phyloP scores from a whole-genome alignment of 2,797 vertebrate species.

The Monodelphis domestica region DNA sequence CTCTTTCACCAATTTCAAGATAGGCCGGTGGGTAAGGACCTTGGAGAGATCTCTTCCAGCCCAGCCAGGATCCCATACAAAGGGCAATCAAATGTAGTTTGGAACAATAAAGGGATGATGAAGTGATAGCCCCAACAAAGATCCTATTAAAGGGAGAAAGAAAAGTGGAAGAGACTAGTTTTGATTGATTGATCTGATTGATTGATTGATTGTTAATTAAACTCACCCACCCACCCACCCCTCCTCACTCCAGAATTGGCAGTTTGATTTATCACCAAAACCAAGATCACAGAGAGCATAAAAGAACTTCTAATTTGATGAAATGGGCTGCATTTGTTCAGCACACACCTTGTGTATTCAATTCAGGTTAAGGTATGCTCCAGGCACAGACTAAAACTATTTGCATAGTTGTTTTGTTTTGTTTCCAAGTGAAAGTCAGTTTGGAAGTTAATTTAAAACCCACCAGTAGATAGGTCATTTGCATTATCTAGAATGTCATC shows the following conservation, averaged over 20 bases:
- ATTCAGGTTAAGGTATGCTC: slow-evolving; percentile 67
- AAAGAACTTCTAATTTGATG: not conserved
- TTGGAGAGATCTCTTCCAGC: not conserved
- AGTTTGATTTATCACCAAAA: not conserved
- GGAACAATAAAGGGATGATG: not conserved
- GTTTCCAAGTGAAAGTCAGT: slow-evolving; percentile 78
- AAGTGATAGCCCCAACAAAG: not conserved
- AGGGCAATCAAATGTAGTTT: not conserved
- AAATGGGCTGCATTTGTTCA: not conserved
- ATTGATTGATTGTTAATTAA: not conserved
- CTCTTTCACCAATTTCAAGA: too few species aligned
- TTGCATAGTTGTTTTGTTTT: slow-evolving; percentile 75
- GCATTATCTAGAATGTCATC: slow-evolving; percentile 65
- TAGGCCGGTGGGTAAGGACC: not conserved
- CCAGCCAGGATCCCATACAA: not conserved
- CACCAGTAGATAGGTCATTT: slow-evolving; percentile 67
- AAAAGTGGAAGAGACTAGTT: not conserved
- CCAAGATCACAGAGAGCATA: not conserved
- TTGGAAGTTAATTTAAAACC: slow-evolving; percentile 78
- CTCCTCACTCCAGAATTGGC: not conserved
- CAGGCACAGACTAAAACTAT: slow-evolving; percentile 60
- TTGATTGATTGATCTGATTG: not conserved
- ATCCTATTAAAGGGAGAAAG: too few species aligned
- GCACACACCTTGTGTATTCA: not conserved
- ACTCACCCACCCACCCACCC: too few species aligned